These are phyloP conservation scores for Muntiacus muntjak DNA, from an alignment of 2,113 vertebrate species.

Conservation along the genomic window DNA sequence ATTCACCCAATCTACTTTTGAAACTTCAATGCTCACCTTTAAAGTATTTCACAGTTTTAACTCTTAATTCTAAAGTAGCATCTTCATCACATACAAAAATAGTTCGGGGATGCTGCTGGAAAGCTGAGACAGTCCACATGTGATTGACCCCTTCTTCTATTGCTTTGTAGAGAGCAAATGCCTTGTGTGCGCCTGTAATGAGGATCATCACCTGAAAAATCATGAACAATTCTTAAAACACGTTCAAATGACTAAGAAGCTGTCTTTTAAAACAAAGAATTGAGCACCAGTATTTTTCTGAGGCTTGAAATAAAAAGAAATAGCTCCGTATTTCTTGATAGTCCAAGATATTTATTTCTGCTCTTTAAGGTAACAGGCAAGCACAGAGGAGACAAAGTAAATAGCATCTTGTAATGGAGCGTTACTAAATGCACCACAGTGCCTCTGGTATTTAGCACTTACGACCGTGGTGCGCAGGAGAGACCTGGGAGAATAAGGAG, in stretches of 20 bases:
- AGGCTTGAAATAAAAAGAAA: background rate
- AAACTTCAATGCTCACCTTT: constrained; percentile 83
- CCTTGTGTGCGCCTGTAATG: constrained; percentile 89
- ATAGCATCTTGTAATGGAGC: background rate
- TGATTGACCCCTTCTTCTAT: constrained; percentile 89
- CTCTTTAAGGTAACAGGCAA: background rate
- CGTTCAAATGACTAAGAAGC: background rate
- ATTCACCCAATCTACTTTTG: background rate
- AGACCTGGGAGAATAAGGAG: background rate
- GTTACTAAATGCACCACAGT: background rate
- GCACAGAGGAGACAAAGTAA: background rate
- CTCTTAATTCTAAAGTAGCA: constrained; percentile 87
- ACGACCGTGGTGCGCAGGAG: background rate
- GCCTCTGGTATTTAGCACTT: background rate
- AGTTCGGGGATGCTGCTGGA: constrained; percentile 86
- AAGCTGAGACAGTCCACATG: constrained; percentile 91
- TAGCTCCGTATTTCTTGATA: background rate
- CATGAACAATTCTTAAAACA: background rate
- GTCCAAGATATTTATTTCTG: background rate
- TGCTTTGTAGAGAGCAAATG: constrained; percentile 87
- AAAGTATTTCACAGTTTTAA: constrained; percentile 90
- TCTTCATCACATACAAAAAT: constrained; percentile 90
- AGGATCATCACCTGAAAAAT: constrained; percentile 88
- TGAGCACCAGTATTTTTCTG: background rate
- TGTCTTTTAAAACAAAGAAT: background rate